Evolutionary conservation across 2,113 vertebrate species (phyloP).

Genomic region (Chunga burmeisteri): DNA sequence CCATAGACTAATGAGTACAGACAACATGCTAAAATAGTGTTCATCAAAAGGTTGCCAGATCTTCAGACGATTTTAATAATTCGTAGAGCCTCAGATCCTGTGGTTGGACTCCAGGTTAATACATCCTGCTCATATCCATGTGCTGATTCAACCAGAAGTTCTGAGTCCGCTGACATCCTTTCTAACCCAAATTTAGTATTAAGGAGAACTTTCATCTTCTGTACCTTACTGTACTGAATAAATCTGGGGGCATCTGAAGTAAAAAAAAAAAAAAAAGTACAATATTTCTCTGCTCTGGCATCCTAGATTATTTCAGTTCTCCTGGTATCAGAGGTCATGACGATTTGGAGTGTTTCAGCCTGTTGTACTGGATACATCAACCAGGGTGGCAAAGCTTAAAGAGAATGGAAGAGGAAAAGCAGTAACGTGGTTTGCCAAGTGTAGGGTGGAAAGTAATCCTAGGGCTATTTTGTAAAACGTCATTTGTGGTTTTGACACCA

Average conservation of each 20-base stretch:
- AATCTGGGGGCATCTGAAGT: background rate
- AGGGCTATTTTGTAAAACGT: background rate
- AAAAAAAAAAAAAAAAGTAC: background rate
- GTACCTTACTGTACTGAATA: background rate
- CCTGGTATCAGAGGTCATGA: background rate
- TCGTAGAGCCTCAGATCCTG: background rate
- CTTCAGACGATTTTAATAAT: background rate
- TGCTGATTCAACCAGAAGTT: background rate
- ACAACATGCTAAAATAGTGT: background rate
- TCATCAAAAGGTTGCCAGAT: background rate
- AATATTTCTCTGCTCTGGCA: background rate
- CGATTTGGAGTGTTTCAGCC: background rate
- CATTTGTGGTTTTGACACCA: background rate
- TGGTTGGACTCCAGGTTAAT: background rate
- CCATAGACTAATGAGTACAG: background rate
- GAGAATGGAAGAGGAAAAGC: background rate
- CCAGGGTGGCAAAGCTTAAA: background rate
- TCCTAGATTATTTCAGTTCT: background rate
- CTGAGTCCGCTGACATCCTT: background rate
- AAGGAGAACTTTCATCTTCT: background rate
- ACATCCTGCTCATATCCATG: background rate
- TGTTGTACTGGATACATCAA: background rate
- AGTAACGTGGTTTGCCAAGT: background rate
- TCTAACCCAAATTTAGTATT: background rate
- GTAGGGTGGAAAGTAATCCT: background rate